These are phyloP conservation scores for Podarcis siculus DNA, from an alignment of 2,797 vertebrate genomes.

Conservation along the genomic window DNA sequence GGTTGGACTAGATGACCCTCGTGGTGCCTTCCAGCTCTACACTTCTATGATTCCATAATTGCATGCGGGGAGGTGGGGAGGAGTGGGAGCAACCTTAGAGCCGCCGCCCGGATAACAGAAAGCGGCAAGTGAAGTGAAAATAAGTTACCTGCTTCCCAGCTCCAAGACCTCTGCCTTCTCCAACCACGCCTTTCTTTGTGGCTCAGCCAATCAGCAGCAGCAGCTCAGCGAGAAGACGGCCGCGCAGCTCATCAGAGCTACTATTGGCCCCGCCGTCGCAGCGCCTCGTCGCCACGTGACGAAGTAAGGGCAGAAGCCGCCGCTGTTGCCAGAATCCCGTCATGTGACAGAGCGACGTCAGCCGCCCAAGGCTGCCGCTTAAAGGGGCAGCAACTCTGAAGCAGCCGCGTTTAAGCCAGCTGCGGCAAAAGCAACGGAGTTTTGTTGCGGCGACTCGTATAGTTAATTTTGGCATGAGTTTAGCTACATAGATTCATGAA, in stretches of 20 bases:
- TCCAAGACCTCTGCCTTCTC: not conserved
- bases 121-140: rapidly evolving
- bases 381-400: not conserved
- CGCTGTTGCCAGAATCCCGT: not conserved
- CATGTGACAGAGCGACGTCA: not conserved
- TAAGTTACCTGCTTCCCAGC: not conserved
- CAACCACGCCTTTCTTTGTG: not conserved
- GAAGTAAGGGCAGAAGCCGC: not conserved
- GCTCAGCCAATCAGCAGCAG: not conserved
- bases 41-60: too few relatives aligned
- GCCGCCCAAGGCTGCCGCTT: not conserved
- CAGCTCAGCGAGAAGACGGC: not conserved
- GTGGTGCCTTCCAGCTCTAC: too few relatives aligned
- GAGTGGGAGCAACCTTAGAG: not conserved
- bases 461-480: too few relatives aligned
- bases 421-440: too few relatives aligned
- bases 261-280: not conserved
- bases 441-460: too few relatives aligned
- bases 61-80: not conserved
- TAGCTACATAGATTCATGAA: too few relatives aligned
- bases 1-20: too few relatives aligned
- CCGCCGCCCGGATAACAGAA: not conserved
- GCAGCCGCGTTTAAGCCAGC: not conserved
- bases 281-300: not conserved
- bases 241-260: rapidly evolving